A percentile compares a stretch with the other conserved stretches of the same genome.
These are phyloP conservation scores for Trypoxylon attenuatum DNA, from an alignment of 2,888 invertebrate species.

Conservation along the genomic window DNA sequence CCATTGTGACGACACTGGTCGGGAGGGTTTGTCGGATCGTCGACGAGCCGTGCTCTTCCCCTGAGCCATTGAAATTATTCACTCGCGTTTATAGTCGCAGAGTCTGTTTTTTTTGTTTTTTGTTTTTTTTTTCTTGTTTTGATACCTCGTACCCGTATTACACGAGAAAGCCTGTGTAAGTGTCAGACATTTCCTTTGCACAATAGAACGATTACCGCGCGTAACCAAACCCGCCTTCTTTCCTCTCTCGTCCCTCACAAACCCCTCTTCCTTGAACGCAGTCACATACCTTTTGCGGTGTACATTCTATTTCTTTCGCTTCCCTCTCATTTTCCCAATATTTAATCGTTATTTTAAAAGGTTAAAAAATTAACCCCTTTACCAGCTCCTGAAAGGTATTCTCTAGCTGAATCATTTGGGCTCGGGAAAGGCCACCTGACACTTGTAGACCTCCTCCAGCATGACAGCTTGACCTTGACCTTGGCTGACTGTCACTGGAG, in stretches of 20 bases:
- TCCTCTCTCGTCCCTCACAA: constrained; percentile 1
- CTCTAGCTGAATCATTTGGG: constrained; percentile 72
- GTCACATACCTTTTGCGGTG: constrained; percentile 23
- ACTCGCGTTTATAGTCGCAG: constrained; percentile 43
- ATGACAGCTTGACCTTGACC: constrained; percentile 72
- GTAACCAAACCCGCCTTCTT: constrained; percentile 17
- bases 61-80: constrained; percentile 37
- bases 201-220: constrained; percentile 31
- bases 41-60: constrained; percentile 50
- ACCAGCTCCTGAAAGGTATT: constrained; percentile 56
- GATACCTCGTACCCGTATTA: constrained; percentile 18
- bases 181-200: constrained; percentile 22
- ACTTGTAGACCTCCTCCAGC: constrained; percentile 74
- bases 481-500: constrained; percentile 72
- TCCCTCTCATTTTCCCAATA: constrained; percentile 26
- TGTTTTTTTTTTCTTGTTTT: constrained; percentile 1
- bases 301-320: constrained; percentile 39
- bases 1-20: constrained; percentile 24
- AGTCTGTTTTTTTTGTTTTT: constrained; percentile 34
- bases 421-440: constrained; percentile 73
- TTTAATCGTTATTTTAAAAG: constrained; percentile 50
- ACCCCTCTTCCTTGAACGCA: constrained; percentile 18
- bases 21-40: constrained; percentile 38
- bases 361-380: constrained; percentile 57
- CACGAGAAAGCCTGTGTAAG: constrained; percentile 11